These are phyloP conservation scores for Panagrolaimus sp. DNA, from an alignment of 1,140 invertebrate genomes.

Conservation along the genomic window DNA sequence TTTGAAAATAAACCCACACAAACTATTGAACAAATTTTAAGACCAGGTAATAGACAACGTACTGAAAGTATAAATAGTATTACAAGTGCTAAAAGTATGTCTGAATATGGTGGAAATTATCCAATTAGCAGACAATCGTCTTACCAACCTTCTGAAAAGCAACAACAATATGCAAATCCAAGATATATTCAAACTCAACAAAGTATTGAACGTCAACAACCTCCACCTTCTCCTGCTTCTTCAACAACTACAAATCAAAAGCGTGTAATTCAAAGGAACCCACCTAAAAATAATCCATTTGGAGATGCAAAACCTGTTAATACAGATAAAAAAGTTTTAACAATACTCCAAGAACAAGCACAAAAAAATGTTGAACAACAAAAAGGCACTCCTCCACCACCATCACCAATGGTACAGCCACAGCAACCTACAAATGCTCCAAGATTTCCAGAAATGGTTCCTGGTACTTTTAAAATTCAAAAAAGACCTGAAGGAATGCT, in stretches of 20 bases:
- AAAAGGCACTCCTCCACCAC: neutral
- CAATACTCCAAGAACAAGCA: too few species aligned
- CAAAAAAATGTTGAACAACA: slow-evolving; percentile 14
- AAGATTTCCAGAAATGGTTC: too few species aligned
- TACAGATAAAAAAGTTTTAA: slow-evolving; percentile 6
- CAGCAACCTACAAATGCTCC: neutral
- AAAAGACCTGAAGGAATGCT: neutral
- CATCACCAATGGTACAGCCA: neutral
- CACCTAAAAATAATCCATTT: slow-evolving; percentile 15
- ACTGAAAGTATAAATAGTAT: neutral
- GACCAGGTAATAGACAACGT: neutral
- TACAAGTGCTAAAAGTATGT: neutral
- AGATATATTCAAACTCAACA: neutral
- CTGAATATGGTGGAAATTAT: neutral
- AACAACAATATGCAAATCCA: slow-evolving; percentile 1
- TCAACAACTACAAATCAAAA: neutral
- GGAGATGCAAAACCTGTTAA: slow-evolving; percentile 24
- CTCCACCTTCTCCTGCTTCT: neutral
- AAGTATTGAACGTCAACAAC: neutral
- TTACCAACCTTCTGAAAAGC: neutral
- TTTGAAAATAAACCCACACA: too few species aligned
- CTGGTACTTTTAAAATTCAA: neutral
- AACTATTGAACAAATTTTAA: too few species aligned
- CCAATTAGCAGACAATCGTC: neutral
- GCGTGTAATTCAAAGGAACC: neutral